phyloP scores from a whole-genome alignment of 1,140 invertebrate genomes.

The Plectus sambesii region DNA sequence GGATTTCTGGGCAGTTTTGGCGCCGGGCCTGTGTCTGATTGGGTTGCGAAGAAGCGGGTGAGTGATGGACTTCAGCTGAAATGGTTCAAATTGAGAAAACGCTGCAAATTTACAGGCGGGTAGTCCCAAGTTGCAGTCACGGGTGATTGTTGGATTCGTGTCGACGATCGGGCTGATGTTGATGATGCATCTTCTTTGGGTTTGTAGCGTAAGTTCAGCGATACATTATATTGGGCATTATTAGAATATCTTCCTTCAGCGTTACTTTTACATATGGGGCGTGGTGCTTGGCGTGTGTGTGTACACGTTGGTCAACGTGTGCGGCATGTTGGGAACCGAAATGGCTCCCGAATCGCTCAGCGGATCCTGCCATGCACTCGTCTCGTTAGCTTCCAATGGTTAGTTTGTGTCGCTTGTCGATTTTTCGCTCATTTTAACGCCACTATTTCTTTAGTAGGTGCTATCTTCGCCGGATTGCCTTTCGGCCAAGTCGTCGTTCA shows the following conservation, averaged over 20 bases:
- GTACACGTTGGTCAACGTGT: not conserved
- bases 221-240: not conserved
- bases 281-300: not conserved
- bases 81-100: not conserved
- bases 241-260: not conserved
- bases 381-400: constrained; percentile 13
- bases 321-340: not conserved
- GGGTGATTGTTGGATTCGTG: not conserved
- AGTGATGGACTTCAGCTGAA: not conserved
- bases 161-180: not conserved
- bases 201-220: not conserved
- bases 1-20: not conserved
- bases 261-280: not conserved
- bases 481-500: constrained; percentile 2
- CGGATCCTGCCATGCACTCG: constrained; percentile 11
- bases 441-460: constrained; percentile 15
- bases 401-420: not conserved
- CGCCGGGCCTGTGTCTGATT: not conserved
- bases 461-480: constrained; percentile 16
- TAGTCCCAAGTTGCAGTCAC: not conserved
- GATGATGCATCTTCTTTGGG: not conserved
- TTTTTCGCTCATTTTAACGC: not conserved
- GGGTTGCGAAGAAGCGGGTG: not conserved
- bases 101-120: not conserved
- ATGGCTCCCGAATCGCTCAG: not conserved